Percentiles rank a stretch among this genome's conserved stretches.
Evolutionary conservation across 2,113 vertebrate genomes (phyloP).

Genomic region (Pycnonotus jocosus): DNA sequence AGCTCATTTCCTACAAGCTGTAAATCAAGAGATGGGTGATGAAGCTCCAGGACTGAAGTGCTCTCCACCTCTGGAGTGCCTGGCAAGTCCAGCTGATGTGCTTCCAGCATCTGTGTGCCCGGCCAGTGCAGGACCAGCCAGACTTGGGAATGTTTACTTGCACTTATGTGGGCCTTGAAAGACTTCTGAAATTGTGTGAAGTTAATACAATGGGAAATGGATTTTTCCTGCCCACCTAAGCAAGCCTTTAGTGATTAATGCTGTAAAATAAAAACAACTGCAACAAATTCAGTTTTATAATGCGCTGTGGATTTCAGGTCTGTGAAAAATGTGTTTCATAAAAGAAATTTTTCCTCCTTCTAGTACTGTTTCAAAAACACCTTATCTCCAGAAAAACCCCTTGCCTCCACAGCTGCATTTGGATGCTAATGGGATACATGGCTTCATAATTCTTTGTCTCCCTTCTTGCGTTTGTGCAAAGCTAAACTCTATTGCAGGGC

Average conservation of each 20-base stretch:
- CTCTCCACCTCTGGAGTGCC: background rate
- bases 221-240: background rate
- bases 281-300: constrained; percentile 5
- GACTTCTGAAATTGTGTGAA: background rate
- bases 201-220: background rate
- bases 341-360: background rate
- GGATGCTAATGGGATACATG: constrained; percentile 22
- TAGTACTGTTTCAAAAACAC: background rate
- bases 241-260: constrained; percentile 13
- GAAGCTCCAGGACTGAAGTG: background rate
- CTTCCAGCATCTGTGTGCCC: accelerated
- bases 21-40: accelerated
- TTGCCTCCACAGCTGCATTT: background rate
- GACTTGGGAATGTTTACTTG: background rate
- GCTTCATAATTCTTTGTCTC: constrained; percentile 20
- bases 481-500: background rate
- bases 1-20: background rate
- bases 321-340: background rate
- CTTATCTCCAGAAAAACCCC: background rate
- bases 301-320: background rate
- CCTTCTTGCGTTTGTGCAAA: background rate
- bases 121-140: background rate
- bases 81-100: background rate
- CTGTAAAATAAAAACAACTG: background rate
- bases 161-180: background rate